Conservation (phyloP, 2,888 invertebrate species). For the Herminia tarsipennalis region DNA sequence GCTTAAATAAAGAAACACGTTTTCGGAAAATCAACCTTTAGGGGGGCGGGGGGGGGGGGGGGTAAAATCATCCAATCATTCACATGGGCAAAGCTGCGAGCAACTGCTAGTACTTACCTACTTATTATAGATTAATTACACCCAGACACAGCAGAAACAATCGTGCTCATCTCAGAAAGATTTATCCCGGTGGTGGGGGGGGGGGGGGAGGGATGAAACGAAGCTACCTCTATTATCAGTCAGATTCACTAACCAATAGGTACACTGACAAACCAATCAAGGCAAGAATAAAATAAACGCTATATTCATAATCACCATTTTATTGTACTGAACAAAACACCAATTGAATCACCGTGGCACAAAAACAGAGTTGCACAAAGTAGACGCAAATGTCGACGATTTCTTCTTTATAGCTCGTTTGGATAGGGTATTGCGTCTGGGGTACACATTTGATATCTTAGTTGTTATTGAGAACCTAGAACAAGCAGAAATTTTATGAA, state of each 20-base stretch:
- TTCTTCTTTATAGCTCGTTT: slow-evolving; percentile 16
- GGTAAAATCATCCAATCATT: too few species aligned
- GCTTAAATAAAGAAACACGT: too few species aligned
- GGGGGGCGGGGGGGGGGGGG: too few species aligned
- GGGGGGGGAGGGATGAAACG: too few species aligned
- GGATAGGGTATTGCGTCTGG: slow-evolving; percentile 15
- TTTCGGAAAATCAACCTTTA: too few species aligned
- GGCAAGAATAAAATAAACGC: not conserved
- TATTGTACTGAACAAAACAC: slow-evolving; percentile 6
- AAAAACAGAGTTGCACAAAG: not conserved
- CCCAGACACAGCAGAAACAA: too few species aligned
- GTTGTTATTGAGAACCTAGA: slow-evolving; percentile 25
- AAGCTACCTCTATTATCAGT: not conserved
- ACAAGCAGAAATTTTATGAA: too few species aligned
- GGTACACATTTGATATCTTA: slow-evolving; percentile 19
- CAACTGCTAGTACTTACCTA: too few species aligned
- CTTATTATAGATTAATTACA: too few species aligned
- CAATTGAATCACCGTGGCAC: not conserved
- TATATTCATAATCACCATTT: not conserved
- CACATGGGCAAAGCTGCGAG: too few species aligned
- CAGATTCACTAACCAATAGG: not conserved
- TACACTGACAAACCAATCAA: not conserved
- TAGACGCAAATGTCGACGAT: not conserved
- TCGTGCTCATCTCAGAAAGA: too few species aligned
- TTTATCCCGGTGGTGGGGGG: too few species aligned